Percentiles rank a stretch among this genome's conserved stretches.
These are phyloP conservation scores for Stegostoma tigrinum DNA, from an alignment of 2,113 vertebrate species.

Conservation along the genomic window DNA sequence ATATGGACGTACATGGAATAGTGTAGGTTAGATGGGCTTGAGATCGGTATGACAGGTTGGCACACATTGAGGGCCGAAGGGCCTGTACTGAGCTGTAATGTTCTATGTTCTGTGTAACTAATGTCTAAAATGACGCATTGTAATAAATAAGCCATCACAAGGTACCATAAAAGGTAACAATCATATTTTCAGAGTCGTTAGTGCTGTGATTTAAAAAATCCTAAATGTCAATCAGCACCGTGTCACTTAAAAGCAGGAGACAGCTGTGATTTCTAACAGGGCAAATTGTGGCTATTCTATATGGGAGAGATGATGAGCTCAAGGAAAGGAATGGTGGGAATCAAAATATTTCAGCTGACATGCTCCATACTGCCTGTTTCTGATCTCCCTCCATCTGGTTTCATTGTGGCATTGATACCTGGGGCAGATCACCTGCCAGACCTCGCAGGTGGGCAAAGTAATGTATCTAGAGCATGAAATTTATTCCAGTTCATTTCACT, in stretches of 20 bases:
- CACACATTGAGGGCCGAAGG: no score
- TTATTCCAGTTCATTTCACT: not conserved
- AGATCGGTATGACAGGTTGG: no score
- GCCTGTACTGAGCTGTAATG: no score
- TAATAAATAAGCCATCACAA: not conserved
- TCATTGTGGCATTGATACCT: not conserved
- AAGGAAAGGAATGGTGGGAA: not conserved
- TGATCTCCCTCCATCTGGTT: not conserved
- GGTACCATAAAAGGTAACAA: not conserved
- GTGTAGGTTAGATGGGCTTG: no score
- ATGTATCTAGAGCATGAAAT: not conserved
- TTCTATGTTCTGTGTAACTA: no score
- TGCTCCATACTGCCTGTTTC: not conserved
- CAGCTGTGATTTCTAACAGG: not conserved
- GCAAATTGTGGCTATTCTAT: not conserved
- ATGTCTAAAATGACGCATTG: not conserved
- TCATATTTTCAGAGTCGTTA: not conserved
- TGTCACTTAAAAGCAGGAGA: not conserved
- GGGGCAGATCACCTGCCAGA: not conserved
- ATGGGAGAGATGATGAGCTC: not conserved
- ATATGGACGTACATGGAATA: no score
- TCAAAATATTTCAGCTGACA: not conserved
- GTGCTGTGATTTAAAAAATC: not conserved
- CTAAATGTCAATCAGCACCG: not conserved
- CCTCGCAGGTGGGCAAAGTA: not conserved